Base-by-base conservation (phyloP, 2,113 vertebrate genomes). In the Drymodes brunneopygia region DNA sequence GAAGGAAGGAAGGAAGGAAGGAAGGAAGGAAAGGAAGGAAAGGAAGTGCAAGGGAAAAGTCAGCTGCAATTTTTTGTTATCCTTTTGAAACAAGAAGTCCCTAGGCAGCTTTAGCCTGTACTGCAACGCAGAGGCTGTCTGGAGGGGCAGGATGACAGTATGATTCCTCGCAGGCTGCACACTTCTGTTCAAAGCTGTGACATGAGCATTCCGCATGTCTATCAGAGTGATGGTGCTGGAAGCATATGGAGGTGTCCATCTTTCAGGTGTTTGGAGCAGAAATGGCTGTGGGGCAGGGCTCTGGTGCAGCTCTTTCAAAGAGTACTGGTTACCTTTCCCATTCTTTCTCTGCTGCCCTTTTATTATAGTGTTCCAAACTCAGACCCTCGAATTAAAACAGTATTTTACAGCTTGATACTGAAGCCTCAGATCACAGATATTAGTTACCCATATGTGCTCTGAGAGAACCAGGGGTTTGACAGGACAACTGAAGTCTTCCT, bases 101-200 rank as follows among this genome's bases (percentile, higher is more conserved):
- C 85, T 45, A 44, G 85, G 71, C 38, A 90, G 71, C 71, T 77
- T 58, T 45, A 86, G 58, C 64, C 60, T 36, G 31, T 67, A 18
- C 36, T 50, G 62, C 81, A 62, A 64, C 20, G 10, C 82, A 78
- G 82, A 62, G 47, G 64, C 85, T 94, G 84, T 88, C 87, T 96
- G 78, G 83, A 88, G 80, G 60, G 75, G 45, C 67, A 83, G 69
- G 65, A 88, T 79, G 80, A 81, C 88, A 92, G 36, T 24, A 47
- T 23, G 69, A 74, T 86, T 84, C 82, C 82, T 95, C 0, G 7
- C 94, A 83, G 67, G 60, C 58, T 93, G 79, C 64, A 60, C 1
- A 2, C 66, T 88, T 71, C 91, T 90, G 60, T 88, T 80, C 84
- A 87, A 90, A 95, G 56, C 72, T 69, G 56, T 92, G 82, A 96